These are phyloP conservation scores for Ricordea florida DNA, from an alignment of 92 coral and sea anemone genomes.

Conservation along the genomic window DNA sequence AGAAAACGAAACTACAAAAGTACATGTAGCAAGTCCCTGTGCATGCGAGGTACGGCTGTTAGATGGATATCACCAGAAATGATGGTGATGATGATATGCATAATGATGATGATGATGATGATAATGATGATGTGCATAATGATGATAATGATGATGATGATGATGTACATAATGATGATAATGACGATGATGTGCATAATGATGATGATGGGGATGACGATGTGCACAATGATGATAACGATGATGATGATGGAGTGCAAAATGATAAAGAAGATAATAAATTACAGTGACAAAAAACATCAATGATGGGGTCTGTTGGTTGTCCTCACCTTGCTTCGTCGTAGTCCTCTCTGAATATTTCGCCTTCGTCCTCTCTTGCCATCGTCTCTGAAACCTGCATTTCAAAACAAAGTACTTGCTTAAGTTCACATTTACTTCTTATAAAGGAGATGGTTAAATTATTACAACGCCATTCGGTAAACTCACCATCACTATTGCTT, in stretches of 20 bases:
- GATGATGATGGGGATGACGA: not conserved
- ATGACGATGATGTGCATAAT: not conserved
- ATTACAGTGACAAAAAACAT: no score
- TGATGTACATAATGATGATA: not conserved
- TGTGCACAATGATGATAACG: not conserved
- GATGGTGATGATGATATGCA: not conserved
- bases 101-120: not conserved
- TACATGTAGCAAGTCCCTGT: no score
- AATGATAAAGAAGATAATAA: not conserved
- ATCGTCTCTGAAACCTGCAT: slow-evolving; percentile 52
- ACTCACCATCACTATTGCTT: slow-evolving; percentile 59
- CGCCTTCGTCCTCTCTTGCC: slow-evolving; percentile 36
- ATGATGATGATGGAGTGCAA: not conserved
- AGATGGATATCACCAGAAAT: no score
- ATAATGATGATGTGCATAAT: not conserved
- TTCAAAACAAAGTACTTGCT: not conserved
- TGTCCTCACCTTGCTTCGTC: slow-evolving; percentile 1
- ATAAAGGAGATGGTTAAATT: no score
- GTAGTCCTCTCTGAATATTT: slow-evolving; percentile 4
- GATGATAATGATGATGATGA: not conserved
- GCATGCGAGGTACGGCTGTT: no score
- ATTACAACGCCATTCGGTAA: not conserved
- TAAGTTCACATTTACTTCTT: no score
- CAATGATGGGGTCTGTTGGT: not conserved
- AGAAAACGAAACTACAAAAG: no score